Evolutionary conservation across 1,140 invertebrate species (phyloP), one percentile per base, ranked within the genome.

Genomic region (Pseudomyrmex pallidus): DNA sequence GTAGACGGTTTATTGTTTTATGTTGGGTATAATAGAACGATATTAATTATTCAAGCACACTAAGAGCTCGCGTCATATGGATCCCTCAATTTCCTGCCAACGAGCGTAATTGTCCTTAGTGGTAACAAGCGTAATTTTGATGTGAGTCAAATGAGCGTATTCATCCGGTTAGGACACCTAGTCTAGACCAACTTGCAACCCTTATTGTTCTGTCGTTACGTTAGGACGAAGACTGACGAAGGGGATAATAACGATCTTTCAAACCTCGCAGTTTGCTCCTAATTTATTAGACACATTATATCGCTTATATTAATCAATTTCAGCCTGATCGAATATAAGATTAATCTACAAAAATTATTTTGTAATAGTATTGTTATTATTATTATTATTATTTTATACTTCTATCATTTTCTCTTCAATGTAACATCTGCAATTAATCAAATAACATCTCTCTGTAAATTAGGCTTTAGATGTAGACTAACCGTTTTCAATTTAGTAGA

Each of bases 91-190:
- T 80, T 80, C 44, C 66, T 70, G 54, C 7, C 66, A 50, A 59
- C 12, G n/a, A 12, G 10, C 46, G 12, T 80, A 80, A 80, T 80
- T 72, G 44, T 80, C 56, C 13, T 17, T 52, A 72, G 44, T 46
- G 66, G 61, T 72, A 80, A 80, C 54, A 80, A 72, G 66, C 54
- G 44, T 59, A 70, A 80, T 80, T 80, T 72, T 72, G 76, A 50
- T n/a, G 12, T n/a, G n/a, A 80, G 66, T 80, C 54, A 72, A 57
- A 78, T 48, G 54, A 80, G 56, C 76, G 54, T 80, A 80, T 80
- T 80, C 66, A 80, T 48, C 22, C 44, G 20, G 22, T 72, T 59
- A 25, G 20, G 35, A 80, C 10, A 72, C 54, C 46, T 78, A 59
- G 52, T 8, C 76, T 70, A 35, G 66, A 25, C 35, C 70, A 68